Base-by-base conservation (phyloP, 2,888 invertebrate genomes). In the Iphiclides podalirius region DNA sequence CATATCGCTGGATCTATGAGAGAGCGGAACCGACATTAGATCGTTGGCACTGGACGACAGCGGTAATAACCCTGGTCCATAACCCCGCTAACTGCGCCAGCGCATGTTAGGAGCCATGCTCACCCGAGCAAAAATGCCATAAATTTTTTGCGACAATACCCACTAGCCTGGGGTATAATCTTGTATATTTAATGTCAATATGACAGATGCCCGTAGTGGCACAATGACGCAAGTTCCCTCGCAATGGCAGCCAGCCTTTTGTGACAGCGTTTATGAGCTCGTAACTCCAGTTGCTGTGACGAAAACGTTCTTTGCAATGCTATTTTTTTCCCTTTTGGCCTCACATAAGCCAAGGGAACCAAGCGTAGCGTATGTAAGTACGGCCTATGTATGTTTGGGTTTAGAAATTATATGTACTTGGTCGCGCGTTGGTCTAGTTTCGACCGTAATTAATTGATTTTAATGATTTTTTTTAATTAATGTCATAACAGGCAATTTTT, bases 161-260 rank as follows among this genome's bases (percentile, higher is more conserved):
- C 49, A 49, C 43, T 51, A 12, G 42, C 45, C 47, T 38, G 58
- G 56, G 52, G 49, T 55, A 54, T 63, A 66, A 64, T 64, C 60
- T 63, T 55, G 58, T 52, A 47, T 53, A 52, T 60, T 64, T 57
- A 60, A 64, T 58, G 62, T 60, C 59, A 56, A 56, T 48, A 52
- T 57, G 63, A 61, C 49, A 57, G 47, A 59, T 57, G 60, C 38
- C 36, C 11, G 12, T 31, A 45, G 45, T 39, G 28, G 16, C 13
- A n/a, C 38, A 28, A 26, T 20, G 17, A 15, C 7, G 16, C 20
- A 17, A n/a, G n/a, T n/a, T n/a, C n/a, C n/a, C n/a, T n/a, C n/a
- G n/a, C n/a, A n/a, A n/a, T n/a, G n/a, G n/a, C n/a, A n/a, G n/a
- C n/a, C n/a, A 8, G 37, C 48, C 47, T 47, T n/a, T 57, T 52